Percentiles rank a stretch among this genome's conserved stretches.
phyloP scores from a whole-genome alignment of 2,113 vertebrate species.

The Clarias gariepinus region DNA sequence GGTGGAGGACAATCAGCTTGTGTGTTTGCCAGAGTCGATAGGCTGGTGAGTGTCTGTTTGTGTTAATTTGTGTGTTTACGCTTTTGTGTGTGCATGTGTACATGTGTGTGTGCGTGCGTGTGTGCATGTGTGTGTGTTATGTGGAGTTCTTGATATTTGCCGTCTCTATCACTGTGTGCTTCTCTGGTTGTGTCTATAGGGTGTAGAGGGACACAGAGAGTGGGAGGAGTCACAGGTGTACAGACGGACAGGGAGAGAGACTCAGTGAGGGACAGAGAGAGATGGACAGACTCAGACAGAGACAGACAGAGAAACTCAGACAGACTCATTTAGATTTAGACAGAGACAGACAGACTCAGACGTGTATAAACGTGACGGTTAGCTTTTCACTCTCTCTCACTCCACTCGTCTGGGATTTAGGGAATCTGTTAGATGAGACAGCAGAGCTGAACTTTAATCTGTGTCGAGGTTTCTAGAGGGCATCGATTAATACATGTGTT shows the following conservation, averaged over 20 bases:
- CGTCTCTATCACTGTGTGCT: not conserved
- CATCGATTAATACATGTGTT: conserved; percentile 47
- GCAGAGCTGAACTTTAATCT: conserved; percentile 63
- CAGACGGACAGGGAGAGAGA: too few relatives aligned
- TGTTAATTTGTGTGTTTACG: not conserved
- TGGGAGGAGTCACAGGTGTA: too few relatives aligned
- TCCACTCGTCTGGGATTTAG: conserved; percentile 48
- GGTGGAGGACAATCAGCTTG: conserved; percentile 97
- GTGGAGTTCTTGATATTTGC: not conserved
- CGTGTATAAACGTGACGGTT: not conserved
- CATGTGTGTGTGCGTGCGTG: not conserved
- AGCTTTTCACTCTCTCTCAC: not conserved
- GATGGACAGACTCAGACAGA: too few relatives aligned
- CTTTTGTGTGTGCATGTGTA: not conserved
- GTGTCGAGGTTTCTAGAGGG: conserved; percentile 56
- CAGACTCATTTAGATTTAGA: too few relatives aligned
- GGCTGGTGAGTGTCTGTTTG: conserved; percentile 83
- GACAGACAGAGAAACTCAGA: too few relatives aligned
- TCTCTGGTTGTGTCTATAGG: not conserved
- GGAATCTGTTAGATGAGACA: conserved; percentile 60
- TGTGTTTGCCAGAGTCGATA: conserved; percentile 90
- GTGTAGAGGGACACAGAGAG: not conserved
- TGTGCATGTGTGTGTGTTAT: not conserved
- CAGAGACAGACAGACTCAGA: not conserved
- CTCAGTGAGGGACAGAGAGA: too few relatives aligned